These are phyloP conservation scores for Leptestheria dahalacensis DNA, from an alignment of 1,140 invertebrate species.

Conservation along the genomic window DNA sequence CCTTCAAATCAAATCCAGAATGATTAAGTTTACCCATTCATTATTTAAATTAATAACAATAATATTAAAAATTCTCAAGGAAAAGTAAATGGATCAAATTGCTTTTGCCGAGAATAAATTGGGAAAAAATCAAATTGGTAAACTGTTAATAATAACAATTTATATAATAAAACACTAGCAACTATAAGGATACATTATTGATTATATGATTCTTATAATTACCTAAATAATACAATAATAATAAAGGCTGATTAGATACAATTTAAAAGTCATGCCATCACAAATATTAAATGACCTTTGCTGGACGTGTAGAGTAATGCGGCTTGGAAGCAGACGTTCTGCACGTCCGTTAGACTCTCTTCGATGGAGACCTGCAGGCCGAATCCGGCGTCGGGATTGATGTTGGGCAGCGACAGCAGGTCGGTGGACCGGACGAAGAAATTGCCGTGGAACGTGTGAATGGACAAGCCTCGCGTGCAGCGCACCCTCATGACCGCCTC, in stretches of 20 bases:
- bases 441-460: slow-evolving; percentile 98
- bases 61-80: too few relatives aligned
- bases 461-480: slow-evolving; percentile 79
- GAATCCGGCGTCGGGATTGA: slow-evolving; percentile 95
- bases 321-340: slow-evolving; percentile 91
- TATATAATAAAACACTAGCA: too few relatives aligned
- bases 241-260: too few relatives aligned
- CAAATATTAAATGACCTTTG: slow-evolving; percentile 51
- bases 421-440: slow-evolving; percentile 98
- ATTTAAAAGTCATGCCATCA: too few relatives aligned
- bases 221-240: too few relatives aligned
- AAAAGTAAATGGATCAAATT: too few relatives aligned
- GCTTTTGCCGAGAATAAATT: too few relatives aligned
- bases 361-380: slow-evolving; percentile 95
- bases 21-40: slow-evolving; percentile 6
- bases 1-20: slow-evolving; percentile 35
- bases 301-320: slow-evolving; percentile 94
- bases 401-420: slow-evolving; percentile 86
- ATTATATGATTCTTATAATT: too few relatives aligned
- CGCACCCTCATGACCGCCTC: slow-evolving; percentile 96
- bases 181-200: too few relatives aligned
- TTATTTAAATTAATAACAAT: slow-evolving; percentile 10
- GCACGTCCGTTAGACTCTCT: slow-evolving; percentile 70
- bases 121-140: too few relatives aligned
- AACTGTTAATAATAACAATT: too few relatives aligned